These are phyloP conservation scores for Macrocentrus cingulum DNA, from an alignment of 1,140 invertebrate species.

Conservation along the genomic window DNA sequence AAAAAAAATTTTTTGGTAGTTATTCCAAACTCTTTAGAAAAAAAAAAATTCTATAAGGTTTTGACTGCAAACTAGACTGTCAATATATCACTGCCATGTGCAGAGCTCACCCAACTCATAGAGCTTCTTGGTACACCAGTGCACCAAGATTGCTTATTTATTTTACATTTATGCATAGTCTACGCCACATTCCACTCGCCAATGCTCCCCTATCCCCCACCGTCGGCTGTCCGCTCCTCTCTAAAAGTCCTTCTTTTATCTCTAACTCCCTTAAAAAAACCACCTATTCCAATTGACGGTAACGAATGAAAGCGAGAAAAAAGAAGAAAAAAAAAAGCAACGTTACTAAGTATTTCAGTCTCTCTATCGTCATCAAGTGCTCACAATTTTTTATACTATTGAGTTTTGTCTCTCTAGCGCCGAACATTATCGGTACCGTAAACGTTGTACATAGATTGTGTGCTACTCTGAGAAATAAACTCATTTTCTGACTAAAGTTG, in stretches of 20 bases:
- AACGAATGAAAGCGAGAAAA: constrained; percentile 12
- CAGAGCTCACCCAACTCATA: constrained; percentile 54
- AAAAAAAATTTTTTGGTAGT: too few species aligned
- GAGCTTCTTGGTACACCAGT: constrained; percentile 41
- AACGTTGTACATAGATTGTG: constrained; percentile 58
- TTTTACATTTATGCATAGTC: constrained; percentile 48
- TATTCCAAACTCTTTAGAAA: too few species aligned
- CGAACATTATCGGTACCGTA: constrained; percentile 55
- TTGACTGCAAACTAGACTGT: background rate
- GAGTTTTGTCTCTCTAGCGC: constrained; percentile 49
- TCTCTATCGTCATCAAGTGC: constrained; percentile 24
- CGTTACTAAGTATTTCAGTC: constrained; percentile 1
- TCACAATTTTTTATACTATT: constrained; percentile 45
- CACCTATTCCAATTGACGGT: constrained; percentile 5
- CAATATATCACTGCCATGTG: constrained; percentile 45
- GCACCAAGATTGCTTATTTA: constrained; percentile 59
- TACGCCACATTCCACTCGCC: too few species aligned
- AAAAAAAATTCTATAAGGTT: too few species aligned
- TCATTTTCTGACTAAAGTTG: constrained; percentile 59
- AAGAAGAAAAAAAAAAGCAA: constrained; percentile 19
- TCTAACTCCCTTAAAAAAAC: constrained; percentile 1
- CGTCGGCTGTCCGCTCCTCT: constrained; percentile 12
- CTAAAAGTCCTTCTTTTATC: background rate
- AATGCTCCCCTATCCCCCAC: constrained; percentile 7
- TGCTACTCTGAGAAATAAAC: constrained; percentile 59